These are phyloP conservation scores for Amphimedon queenslandica DNA, from an alignment of 37 sponge, comb jelly and placozoan species.

Conservation along the genomic window DNA sequence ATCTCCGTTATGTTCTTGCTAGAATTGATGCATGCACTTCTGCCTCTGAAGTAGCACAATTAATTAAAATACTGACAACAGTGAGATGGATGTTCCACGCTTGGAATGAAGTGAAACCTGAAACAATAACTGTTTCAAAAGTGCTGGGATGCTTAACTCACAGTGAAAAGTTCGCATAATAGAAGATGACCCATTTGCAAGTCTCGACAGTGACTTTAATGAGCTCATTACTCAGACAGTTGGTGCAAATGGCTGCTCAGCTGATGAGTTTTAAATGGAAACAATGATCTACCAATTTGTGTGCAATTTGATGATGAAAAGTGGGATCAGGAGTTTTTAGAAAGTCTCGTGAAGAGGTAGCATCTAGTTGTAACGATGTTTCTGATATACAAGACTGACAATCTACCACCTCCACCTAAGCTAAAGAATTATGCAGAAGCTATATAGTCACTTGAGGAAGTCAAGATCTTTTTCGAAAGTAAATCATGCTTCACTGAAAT, in stretches of 20 bases:
- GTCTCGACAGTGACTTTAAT: slow-evolving; percentile 15
- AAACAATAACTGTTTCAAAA: slow-evolving; percentile 55
- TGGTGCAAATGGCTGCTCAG: not conserved
- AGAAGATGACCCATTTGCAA: slow-evolving; percentile 22
- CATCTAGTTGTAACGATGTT: not conserved
- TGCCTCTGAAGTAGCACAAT: slow-evolving; percentile 43
- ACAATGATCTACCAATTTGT: not conserved
- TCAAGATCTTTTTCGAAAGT: not conserved
- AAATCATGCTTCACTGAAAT: not conserved
- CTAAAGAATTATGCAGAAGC: not conserved
- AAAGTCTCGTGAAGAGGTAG: not conserved
- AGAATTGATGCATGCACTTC: slow-evolving; percentile 33
- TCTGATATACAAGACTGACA: too few relatives aligned
- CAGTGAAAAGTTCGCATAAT: not conserved
- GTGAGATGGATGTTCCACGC: slow-evolving; percentile 53
- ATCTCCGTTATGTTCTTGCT: slow-evolving; percentile 23
- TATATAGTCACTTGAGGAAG: not conserved
- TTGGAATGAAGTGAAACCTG: slow-evolving; percentile 39
- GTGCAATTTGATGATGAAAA: not conserved
- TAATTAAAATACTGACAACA: slow-evolving; percentile 51
- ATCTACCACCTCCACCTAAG: not conserved
- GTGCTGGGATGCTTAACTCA: slow-evolving; percentile 26
- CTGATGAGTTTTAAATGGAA: not conserved
- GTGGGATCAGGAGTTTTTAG: not conserved
- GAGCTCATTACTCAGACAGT: not conserved